Evolutionary conservation across 1,140 invertebrate genomes (phyloP).

Genomic region (Drosophila ironensis): DNA sequence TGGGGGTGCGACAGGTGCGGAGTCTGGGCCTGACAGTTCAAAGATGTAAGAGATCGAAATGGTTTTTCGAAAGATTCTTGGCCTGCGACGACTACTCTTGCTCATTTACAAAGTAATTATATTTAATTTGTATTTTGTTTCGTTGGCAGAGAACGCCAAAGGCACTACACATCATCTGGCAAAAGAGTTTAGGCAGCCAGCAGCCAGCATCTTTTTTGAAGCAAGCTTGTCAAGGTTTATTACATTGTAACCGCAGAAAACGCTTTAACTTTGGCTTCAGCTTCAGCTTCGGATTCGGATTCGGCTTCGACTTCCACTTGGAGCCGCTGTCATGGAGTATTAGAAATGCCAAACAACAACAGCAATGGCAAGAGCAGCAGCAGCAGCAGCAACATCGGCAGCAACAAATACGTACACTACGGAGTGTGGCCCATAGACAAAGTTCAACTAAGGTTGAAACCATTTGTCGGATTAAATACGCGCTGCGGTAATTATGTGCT

Average conservation of each 20-base stretch:
- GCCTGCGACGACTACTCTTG: not conserved
- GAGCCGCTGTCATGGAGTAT: slow-evolving; percentile 74
- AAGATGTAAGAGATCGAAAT: slow-evolving; percentile 33
- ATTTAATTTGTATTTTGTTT: not conserved
- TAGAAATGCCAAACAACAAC: slow-evolving; percentile 63
- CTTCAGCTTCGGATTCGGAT: slow-evolving; percentile 27
- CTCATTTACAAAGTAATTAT: not conserved
- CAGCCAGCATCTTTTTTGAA: not conserved
- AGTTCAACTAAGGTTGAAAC: slow-evolving; percentile 80
- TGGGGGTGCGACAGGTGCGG: slow-evolving; percentile 51
- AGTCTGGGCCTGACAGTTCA: slow-evolving; percentile 50
- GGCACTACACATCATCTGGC: slow-evolving; percentile 66
- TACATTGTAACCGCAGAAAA: slow-evolving; percentile 73
- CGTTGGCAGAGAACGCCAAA: not conserved
- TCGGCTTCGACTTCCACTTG: slow-evolving; percentile 41
- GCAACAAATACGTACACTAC: slow-evolving; percentile 24
- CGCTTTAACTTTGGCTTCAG: slow-evolving; percentile 17
- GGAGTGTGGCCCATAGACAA: slow-evolving; percentile 68
- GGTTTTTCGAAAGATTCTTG: slow-evolving; percentile 18
- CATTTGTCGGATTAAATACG: slow-evolving; percentile 80
- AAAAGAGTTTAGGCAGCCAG: slow-evolving; percentile 14
- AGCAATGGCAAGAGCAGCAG: slow-evolving; percentile 33
- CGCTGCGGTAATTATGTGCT: slow-evolving; percentile 78
- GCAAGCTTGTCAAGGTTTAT: slow-evolving; percentile 72
- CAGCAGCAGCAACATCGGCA: slow-evolving; percentile 37